A percentile compares a stretch with the other conserved stretches of the same genome.
Evolutionary conservation across 2,888 invertebrate species (phyloP).

Genomic region (Panopea generosa): DNA sequence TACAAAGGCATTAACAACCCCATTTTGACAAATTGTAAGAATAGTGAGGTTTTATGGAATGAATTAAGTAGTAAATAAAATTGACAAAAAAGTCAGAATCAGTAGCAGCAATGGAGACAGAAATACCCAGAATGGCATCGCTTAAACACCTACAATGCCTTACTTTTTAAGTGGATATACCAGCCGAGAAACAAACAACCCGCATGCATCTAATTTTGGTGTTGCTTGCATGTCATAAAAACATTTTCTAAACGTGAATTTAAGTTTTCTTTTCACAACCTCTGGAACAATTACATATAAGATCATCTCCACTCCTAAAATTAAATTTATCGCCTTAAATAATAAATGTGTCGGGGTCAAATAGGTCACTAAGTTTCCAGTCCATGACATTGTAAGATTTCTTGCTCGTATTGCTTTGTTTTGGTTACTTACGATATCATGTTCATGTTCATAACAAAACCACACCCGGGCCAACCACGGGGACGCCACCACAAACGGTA

Average conservation of each 20-base stretch:
- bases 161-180: slow-evolving; percentile 29
- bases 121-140: slow-evolving; percentile 20
- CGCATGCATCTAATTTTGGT: slow-evolving; percentile 26
- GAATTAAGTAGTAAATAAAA: slow-evolving; percentile 29
- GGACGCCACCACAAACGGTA: slow-evolving; percentile 2
- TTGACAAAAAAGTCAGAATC: slow-evolving; percentile 26
- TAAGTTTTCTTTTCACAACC: slow-evolving; percentile 27
- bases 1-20: neutral
- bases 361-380: slow-evolving; percentile 33
- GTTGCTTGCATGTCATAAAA: slow-evolving; percentile 30
- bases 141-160: no score
- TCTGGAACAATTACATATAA: slow-evolving; percentile 21
- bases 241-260: slow-evolving; percentile 37
- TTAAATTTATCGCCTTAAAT: slow-evolving; percentile 27
- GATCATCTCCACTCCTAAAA: slow-evolving; percentile 27
- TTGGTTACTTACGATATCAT: slow-evolving; percentile 10
- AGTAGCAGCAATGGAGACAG: slow-evolving; percentile 22
- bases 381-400: slow-evolving; percentile 23
- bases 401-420: slow-evolving; percentile 3
- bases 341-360: slow-evolving; percentile 31
- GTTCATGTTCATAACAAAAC: slow-evolving; percentile 46
- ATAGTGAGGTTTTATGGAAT: slow-evolving; percentile 19
- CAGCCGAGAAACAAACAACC: slow-evolving; percentile 7
- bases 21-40: neutral
- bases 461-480: slow-evolving; percentile 51